Evolutionary conservation across 2,797 vertebrate genomes (phyloP).

Genomic region (Periparus ater): DNA sequence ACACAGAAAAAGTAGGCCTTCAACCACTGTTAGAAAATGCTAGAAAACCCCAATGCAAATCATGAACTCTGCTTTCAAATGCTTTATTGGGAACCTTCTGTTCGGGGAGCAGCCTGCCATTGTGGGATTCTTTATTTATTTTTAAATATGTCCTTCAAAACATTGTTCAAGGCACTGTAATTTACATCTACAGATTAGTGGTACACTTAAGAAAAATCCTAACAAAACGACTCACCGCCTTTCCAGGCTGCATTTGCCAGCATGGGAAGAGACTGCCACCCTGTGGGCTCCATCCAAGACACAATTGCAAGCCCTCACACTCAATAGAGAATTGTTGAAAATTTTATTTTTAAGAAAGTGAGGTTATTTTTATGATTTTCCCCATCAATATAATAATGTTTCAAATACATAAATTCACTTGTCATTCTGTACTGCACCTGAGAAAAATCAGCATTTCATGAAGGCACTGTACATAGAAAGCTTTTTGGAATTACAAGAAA

Average conservation of each 20-base stretch:
- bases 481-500: slow-evolving; percentile 51
- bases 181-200: neutral
- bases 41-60: neutral
- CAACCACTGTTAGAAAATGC: neutral
- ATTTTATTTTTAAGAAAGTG: slow-evolving; percentile 59
- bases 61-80: neutral
- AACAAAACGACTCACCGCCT: neutral
- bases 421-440: neutral
- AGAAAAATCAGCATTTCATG: slow-evolving; percentile 10
- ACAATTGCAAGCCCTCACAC: neutral
- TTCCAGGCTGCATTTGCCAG: neutral
- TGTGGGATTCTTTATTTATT: neutral
- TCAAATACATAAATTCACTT: neutral
- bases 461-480: slow-evolving; percentile 74
- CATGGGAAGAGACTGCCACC: slow-evolving; percentile 2
- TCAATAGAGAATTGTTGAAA: neutral
- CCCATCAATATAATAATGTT: neutral
- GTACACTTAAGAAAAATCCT: neutral
- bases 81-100: neutral
- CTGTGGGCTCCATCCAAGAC: neutral
- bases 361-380: neutral
- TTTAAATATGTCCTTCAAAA: neutral
- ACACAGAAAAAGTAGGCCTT: neutral
- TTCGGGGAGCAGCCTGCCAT: neutral
- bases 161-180: neutral